These are phyloP conservation scores for Polia nebulosa DNA, from an alignment of 2,888 invertebrate genomes.

Conservation along the genomic window DNA sequence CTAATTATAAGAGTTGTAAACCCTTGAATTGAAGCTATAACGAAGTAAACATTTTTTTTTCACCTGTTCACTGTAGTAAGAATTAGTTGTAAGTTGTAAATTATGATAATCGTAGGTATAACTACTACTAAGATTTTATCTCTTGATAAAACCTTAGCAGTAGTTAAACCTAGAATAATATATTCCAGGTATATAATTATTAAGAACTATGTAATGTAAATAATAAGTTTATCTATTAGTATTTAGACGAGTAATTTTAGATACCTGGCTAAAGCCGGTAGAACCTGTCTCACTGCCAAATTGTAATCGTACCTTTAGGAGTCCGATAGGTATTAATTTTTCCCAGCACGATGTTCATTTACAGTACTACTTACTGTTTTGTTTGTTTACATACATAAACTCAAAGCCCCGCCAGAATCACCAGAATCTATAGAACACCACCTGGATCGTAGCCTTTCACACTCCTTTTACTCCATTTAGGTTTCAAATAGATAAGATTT, in stretches of 20 bases:
- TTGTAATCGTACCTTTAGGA: slow-evolving; percentile 5
- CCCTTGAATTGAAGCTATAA: slow-evolving; percentile 32
- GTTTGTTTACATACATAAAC: neutral
- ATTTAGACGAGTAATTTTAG: slow-evolving; percentile 40
- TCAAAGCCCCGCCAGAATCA: too few species aligned
- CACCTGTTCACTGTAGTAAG: slow-evolving; percentile 19
- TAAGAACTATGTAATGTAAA: slow-evolving; percentile 54
- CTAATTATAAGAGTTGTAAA: slow-evolving; percentile 48
- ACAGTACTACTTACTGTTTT: neutral
- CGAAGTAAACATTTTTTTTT: slow-evolving; percentile 16
- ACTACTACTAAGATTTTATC: slow-evolving; percentile 45
- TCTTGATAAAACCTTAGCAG: too few species aligned
- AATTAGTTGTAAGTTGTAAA: slow-evolving; percentile 37
- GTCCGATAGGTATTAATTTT: too few species aligned
- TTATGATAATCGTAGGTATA: slow-evolving; percentile 54
- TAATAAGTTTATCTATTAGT: slow-evolving; percentile 39
- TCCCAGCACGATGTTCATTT: neutral
- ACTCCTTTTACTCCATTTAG: too few species aligned
- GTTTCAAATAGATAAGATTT: too few species aligned
- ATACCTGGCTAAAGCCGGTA: slow-evolving; percentile 18
- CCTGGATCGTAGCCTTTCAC: too few species aligned
- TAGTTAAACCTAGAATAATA: slow-evolving; percentile 60
- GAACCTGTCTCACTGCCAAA: slow-evolving; percentile 41
- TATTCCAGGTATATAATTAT: slow-evolving; percentile 47
- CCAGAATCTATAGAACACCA: too few species aligned